Evolutionary conservation across 2,797 vertebrate genomes (phyloP).

Genomic region (Acanthurus lineatus): DNA sequence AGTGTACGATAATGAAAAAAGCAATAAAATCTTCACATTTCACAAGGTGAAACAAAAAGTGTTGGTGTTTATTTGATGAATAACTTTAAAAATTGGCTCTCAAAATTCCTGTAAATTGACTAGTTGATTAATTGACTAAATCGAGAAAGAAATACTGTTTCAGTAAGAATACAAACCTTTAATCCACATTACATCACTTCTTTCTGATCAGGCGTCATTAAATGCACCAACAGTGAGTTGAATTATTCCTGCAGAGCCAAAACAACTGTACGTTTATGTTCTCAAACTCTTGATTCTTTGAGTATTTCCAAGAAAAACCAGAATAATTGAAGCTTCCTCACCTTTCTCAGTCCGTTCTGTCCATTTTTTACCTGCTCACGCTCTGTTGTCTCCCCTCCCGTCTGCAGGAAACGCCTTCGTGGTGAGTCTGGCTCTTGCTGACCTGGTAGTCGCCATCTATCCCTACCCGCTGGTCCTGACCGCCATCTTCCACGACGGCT

Average conservation of each 20-base stretch:
- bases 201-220: no score
- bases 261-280: no score
- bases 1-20: background rate
- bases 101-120: no score
- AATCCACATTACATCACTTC: no score
- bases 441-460: constrained; percentile 89
- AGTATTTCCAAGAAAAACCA: background rate
- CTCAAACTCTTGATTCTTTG: background rate
- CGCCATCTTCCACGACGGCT: constrained; percentile 88
- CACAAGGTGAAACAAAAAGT: background rate
- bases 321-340: background rate
- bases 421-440: constrained; percentile 89
- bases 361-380: background rate
- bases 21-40: background rate
- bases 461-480: constrained; percentile 88
- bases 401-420: constrained; percentile 89
- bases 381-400: background rate
- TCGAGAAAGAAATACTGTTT: no score
- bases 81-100: no score
- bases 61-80: background rate
- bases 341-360: background rate
- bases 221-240: no score
- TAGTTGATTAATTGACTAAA: no score
- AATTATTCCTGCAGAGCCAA: no score
- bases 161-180: no score